phyloP scores from a whole-genome alignment of 2,797 vertebrate genomes.

The Kryptopterus vitreolus region DNA sequence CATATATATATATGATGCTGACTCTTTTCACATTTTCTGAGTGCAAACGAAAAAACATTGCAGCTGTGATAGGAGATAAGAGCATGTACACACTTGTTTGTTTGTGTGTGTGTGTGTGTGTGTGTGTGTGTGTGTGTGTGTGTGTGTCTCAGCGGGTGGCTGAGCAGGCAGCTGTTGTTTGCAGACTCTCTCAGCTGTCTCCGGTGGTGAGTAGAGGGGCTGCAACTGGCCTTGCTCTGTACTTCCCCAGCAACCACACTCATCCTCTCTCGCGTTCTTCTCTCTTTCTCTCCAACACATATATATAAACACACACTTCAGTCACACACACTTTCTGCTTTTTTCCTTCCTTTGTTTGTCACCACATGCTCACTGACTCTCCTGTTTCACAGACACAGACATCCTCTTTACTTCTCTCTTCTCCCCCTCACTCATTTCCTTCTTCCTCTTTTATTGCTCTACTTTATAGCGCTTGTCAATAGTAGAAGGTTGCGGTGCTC shows the following conservation, averaged over 20 bases:
- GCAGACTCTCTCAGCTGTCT: constrained; percentile 46
- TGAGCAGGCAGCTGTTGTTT: constrained; percentile 41
- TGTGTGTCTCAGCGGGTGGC: constrained; percentile 6
- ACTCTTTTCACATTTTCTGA: background rate
- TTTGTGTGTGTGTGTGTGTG: background rate
- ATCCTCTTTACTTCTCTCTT: background rate
- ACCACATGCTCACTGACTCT: constrained; percentile 6
- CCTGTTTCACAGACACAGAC: background rate
- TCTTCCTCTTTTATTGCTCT: constrained; percentile 15
- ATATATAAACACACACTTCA: background rate
- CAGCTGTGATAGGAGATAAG: constrained; percentile 10
- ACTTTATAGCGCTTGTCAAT: background rate
- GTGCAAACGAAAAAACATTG: background rate
- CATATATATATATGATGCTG: constrained; percentile 8
- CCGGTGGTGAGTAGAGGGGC: constrained; percentile 29
- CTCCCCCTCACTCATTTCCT: constrained; percentile 18
- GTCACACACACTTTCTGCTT: background rate
- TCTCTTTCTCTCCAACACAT: background rate
- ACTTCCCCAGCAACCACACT: constrained; percentile 19
- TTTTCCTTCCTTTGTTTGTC: constrained; percentile 24
- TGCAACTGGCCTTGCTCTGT: constrained; percentile 34
- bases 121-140: background rate
- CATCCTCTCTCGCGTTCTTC: background rate
- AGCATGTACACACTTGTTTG: background rate
- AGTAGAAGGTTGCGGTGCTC: background rate